Base-by-base conservation (phyloP, 1,140 invertebrate genomes). In the Zaprionus capensis region DNA sequence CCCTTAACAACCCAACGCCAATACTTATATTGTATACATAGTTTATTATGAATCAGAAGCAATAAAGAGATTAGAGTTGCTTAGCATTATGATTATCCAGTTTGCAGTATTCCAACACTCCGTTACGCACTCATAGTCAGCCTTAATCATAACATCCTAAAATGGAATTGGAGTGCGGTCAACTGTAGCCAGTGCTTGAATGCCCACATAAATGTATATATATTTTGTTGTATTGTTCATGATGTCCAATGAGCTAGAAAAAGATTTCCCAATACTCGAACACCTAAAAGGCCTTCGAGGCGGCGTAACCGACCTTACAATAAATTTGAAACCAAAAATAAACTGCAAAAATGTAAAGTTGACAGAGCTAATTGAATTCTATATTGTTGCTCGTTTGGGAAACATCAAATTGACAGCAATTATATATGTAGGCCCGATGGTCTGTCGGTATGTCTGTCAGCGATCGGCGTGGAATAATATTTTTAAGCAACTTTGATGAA, bases 371-470 rank as follows among this genome's bases (percentile, higher is more conserved):
- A 80, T 78, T 74, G 81, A 70, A 70, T 64, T 71, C 56, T 76
- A 46, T 65, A 31, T 66, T 64, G 70, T 62, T 62, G 73, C 77
- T 59, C 70, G 66, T 14, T 51, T 41, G 51, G 36, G 6, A 28
- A 38, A 64, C 20, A 56, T 57, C 55, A 31, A 55, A 80, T 80
- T 90, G 71, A 80, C 86, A 87, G 76, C 51, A 72, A 80, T 46
- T 46, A 80, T 78, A 80, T 78, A 77, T 58, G 56, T 49, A 46
- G 4, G 46, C 20, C 11, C 5, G 46, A n/a, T 56, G 56, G 73
- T 81, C 64, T 62, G 65, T 76, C 71, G 63, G 38, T 62, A 28
- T 24, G 41, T 67, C 34, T 71, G 74, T 76, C 71, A 56, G 51
- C 51, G 20, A 5, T 15, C 53, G 78, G 64, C 20, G 69, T 49